phyloP scores from a whole-genome alignment of 64 coral and sea anemone genomes.

The Trachythela sp. region DNA sequence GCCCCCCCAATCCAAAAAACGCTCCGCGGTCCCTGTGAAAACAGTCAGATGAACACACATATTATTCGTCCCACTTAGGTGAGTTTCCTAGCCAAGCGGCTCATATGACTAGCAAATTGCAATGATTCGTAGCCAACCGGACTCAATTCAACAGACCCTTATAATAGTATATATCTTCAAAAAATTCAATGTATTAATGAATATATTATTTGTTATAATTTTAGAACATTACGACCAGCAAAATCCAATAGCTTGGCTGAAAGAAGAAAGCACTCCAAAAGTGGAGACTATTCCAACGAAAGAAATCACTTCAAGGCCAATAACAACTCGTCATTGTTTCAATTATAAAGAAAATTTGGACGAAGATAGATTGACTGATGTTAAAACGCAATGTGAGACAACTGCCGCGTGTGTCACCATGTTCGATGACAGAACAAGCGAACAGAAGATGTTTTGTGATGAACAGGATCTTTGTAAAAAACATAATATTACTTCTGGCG shows the following conservation, averaged over 20 bases:
- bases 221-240: neutral
- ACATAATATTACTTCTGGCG: neutral
- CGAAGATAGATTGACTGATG: neutral
- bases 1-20: too few relatives aligned
- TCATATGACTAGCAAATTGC: too few relatives aligned
- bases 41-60: too few relatives aligned
- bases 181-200: too few relatives aligned
- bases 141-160: too few relatives aligned
- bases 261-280: neutral
- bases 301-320: neutral
- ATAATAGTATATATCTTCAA: too few relatives aligned
- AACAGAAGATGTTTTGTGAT: neutral
- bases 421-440: neutral
- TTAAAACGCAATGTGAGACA: neutral
- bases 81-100: too few relatives aligned
- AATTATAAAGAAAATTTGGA: neutral
- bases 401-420: neutral
- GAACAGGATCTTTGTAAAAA: neutral
- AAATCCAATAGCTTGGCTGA: neutral
- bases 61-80: too few relatives aligned
- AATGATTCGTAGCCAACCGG: too few relatives aligned
- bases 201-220: neutral
- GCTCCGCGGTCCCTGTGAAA: too few relatives aligned
- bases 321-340: neutral
- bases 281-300: neutral